These are phyloP conservation scores for Gobio gobio DNA, from an alignment of 2,113 vertebrate genomes.

Conservation along the genomic window DNA sequence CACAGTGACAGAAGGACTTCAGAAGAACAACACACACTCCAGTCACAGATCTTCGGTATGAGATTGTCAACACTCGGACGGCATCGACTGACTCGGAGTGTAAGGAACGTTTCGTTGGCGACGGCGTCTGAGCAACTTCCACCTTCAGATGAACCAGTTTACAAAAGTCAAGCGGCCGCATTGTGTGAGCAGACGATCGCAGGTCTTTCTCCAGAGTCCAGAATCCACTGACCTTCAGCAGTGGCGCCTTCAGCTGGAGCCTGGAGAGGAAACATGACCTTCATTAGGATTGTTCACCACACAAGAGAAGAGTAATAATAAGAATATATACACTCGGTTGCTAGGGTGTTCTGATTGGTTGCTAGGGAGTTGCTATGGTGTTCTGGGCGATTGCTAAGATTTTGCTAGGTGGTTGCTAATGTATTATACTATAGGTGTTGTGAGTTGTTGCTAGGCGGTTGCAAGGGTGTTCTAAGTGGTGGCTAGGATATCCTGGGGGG, in stretches of 20 bases:
- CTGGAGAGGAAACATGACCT: constrained; percentile 52
- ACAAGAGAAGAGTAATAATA: not conserved
- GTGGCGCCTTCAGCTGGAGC: constrained; percentile 68
- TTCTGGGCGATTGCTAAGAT: too few species aligned
- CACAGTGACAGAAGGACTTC: not conserved
- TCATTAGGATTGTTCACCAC: not conserved
- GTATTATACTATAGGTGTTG: too few species aligned
- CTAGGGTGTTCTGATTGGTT: too few species aligned
- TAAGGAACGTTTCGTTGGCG: not conserved
- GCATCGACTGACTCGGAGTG: too few species aligned
- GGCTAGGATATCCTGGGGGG: too few species aligned
- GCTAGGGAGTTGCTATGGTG: too few species aligned
- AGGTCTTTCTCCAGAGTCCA: constrained; percentile 68
- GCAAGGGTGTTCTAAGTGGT: too few species aligned
- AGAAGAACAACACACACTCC: not conserved
- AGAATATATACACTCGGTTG: too few species aligned
- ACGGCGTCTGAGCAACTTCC: not conserved
- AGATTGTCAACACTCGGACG: constrained; percentile 34
- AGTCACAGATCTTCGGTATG: constrained; percentile 37
- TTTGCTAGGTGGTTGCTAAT: too few species aligned
- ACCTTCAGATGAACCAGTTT: not conserved
- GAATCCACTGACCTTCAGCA: constrained; percentile 61
- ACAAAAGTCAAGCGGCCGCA: not conserved
- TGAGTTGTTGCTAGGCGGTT: too few species aligned
- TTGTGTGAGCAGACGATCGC: constrained; percentile 56